Evolutionary conservation across 2,113 vertebrate genomes (phyloP).

Genomic region (Grantiella picta): DNA sequence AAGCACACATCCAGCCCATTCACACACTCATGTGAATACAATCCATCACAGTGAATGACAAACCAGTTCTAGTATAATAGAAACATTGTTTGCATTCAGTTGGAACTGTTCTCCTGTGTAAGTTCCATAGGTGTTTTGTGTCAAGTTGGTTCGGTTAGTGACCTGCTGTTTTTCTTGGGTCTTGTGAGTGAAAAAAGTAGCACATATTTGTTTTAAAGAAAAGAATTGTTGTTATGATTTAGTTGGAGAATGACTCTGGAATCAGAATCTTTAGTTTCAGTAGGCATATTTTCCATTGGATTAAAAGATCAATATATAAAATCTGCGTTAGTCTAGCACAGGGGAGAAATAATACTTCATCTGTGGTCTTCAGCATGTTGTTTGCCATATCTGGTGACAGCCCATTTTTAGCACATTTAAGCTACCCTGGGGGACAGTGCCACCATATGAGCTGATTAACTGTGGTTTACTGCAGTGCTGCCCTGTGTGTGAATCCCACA

Average conservation of each 20-base stretch:
- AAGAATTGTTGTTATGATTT: not conserved
- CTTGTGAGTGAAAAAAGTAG: not conserved
- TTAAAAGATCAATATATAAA: not conserved
- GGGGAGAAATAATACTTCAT: not conserved
- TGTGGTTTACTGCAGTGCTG: not conserved
- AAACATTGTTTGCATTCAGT: not conserved
- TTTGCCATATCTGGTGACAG: not conserved
- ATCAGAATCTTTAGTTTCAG: not conserved
- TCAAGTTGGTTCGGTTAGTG: not conserved
- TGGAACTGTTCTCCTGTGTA: not conserved
- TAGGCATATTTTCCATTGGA: not conserved
- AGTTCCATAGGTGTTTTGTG: not conserved
- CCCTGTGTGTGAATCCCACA: not conserved
- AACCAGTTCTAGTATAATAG: not conserved
- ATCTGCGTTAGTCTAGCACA: not conserved
- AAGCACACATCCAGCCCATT: not conserved
- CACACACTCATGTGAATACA: not conserved
- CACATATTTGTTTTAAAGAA: not conserved
- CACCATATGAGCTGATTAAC: not conserved
- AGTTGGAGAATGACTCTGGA: not conserved
- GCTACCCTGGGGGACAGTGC: not conserved
- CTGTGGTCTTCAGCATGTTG: not conserved
- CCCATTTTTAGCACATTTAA: not conserved
- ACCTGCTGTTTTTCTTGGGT: not conserved
- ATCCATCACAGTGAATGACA: not conserved